Percentiles rank a stretch among this genome's conserved stretches.
phyloP scores from a whole-genome alignment of 2,113 vertebrate species.

The Oxyruncus cristatus region DNA sequence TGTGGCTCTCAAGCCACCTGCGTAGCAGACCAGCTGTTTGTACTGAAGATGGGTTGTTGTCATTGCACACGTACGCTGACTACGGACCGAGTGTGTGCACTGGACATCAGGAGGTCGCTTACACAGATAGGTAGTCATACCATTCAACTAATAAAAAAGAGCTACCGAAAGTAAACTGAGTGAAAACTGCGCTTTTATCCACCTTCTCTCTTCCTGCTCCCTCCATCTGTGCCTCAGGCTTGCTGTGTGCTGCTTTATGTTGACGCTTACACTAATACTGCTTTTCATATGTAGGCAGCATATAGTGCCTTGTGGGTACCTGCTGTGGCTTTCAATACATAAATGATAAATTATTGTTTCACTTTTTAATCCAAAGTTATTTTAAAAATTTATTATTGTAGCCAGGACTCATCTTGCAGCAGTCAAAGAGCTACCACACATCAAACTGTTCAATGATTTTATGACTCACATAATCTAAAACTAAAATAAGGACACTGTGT shows the following conservation, averaged over 20 bases:
- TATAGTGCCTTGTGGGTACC: neutral
- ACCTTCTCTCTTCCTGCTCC: neutral
- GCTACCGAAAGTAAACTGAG: neutral
- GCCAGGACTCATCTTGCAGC: neutral
- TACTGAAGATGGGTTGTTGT: rapidly evolving
- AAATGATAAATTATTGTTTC: neutral
- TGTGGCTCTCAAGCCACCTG: neutral
- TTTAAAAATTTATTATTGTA: neutral
- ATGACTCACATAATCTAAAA: neutral
- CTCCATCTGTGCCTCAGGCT: rapidly evolving
- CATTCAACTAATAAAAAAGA: neutral
- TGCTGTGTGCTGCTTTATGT: rapidly evolving
- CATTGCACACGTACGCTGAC: neutral
- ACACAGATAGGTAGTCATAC: rapidly evolving
- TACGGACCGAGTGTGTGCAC: rapidly evolving
- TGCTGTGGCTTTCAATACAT: neutral
- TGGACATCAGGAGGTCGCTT: neutral
- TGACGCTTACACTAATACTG: neutral
- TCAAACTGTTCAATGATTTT: neutral
- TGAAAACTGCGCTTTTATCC: neutral
- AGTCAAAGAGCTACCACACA: neutral
- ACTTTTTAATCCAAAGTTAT: neutral
- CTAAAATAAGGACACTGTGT: neutral
- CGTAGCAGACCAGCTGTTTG: neutral
- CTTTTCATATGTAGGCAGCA: neutral